Base-by-base conservation (phyloP, 1,140 invertebrate genomes). In the Drosophila repleta region DNA sequence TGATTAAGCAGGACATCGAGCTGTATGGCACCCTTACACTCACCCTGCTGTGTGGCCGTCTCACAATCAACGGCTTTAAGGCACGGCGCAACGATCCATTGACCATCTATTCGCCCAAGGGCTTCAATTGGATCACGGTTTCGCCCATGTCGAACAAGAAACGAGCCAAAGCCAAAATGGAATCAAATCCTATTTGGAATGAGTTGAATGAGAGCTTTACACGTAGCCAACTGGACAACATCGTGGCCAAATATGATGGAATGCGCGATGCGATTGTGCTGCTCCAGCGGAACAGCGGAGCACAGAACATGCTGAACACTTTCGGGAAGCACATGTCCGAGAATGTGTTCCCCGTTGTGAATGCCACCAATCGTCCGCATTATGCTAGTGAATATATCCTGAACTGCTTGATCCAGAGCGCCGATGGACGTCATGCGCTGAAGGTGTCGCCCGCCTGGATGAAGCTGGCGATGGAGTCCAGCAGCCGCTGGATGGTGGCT, bases 401-500 rank as follows among this genome's bases (percentile, higher is more conserved):
- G 1, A 69, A 77, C 32, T 92, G 91, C 39, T 65, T 81, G 0
- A 74, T 92, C 10, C 82, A 87, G 46, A 18, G 35, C 13, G 39
- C 53, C 0, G 62, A 53, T 76, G 32, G 0, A 74, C 65, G 35
- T 71, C 72, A 48, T 60, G 55, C 24, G 65, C 56, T 91, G 76
- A 56, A 90, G 71, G 76, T 76, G 57, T 90, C 68, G 13, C 8
- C 43, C 56, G 75, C 91, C 20, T 93, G 92, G 91, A 66, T 61
- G 32, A 57, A 78, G 35, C 29, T 91, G 74, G 55, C 68, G 49
- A 1, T 91, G 20, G 64, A 65, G 24, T 13, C 29, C 0, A 24
- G 20, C 29, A 79, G 71, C 11, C 90, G 90, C 13, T 61, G 92
- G 3, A 68, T 95, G 5, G 61, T 95, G 1, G 91, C 92, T 61